Conservation (phyloP, 1,140 invertebrate genomes). For the Brachystomella parvula region DNA sequence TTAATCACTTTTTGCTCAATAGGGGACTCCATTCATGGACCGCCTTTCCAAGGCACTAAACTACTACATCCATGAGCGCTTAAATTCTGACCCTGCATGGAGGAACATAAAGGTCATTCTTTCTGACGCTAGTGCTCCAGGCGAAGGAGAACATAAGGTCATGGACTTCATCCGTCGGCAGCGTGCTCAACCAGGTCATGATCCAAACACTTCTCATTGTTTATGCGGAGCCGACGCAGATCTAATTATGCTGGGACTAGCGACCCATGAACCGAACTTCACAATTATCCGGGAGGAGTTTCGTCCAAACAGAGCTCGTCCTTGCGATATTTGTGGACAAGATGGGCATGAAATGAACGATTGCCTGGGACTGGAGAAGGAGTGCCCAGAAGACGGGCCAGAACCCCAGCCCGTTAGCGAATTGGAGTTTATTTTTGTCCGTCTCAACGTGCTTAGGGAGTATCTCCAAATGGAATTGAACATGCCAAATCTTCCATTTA, state of each 20-base stretch:
- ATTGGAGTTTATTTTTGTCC: constrained; percentile 78
- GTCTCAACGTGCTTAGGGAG: constrained; percentile 86
- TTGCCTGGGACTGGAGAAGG: constrained; percentile 63
- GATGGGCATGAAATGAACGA: constrained; percentile 93
- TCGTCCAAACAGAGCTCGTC: constrained; percentile 89
- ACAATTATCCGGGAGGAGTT: constrained; percentile 98
- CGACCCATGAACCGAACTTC: constrained; percentile 98
- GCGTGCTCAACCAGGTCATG: constrained; percentile 87
- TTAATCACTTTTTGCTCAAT: constrained; percentile 21
- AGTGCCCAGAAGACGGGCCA: constrained; percentile 29
- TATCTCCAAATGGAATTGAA: constrained; percentile 84
- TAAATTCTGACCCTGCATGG: constrained; percentile 95
- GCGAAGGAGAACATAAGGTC: constrained; percentile 98
- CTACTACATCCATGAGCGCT: constrained; percentile 89
- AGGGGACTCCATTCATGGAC: constrained; percentile 97
- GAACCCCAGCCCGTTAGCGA: constrained; percentile 46
- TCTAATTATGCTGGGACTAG: constrained; percentile 96
- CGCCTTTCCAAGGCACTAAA: constrained; percentile 85
- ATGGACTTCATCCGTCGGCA: constrained; percentile 98
- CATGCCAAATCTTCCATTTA: constrained; percentile 90
- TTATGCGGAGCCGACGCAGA: constrained; percentile 97
- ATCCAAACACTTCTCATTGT: constrained; percentile 96
- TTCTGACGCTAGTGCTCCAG: constrained; percentile 96
- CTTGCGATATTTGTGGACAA: constrained; percentile 95
- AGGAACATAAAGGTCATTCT: constrained; percentile 88